Evolutionary conservation across 2,888 invertebrate genomes (phyloP).

Genomic region (Erannis defoliaria): DNA sequence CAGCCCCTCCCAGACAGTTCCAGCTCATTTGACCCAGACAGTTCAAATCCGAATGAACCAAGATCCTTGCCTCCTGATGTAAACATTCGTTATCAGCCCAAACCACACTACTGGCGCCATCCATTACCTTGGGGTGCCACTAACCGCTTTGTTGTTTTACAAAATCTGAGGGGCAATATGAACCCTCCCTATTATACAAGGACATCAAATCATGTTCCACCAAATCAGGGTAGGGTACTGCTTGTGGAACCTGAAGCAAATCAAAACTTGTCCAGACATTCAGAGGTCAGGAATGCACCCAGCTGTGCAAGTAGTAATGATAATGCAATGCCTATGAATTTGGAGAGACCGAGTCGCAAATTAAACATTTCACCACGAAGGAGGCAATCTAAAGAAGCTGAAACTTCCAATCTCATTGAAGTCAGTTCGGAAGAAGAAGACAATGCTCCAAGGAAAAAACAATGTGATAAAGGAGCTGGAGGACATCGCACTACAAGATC

Average conservation of each 20-base stretch:
- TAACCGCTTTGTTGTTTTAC: slow-evolving; percentile 57
- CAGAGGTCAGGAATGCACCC: not conserved
- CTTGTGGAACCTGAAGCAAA: slow-evolving; percentile 11
- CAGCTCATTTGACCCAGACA: slow-evolving; percentile 70
- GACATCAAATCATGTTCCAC: slow-evolving; percentile 31
- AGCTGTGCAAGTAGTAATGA: slow-evolving; percentile 3
- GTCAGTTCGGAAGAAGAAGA: slow-evolving; percentile 84
- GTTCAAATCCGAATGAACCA: slow-evolving; percentile 53
- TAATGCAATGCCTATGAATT: slow-evolving; percentile 35
- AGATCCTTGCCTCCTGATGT: slow-evolving; percentile 61
- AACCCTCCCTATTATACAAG: slow-evolving; percentile 65
- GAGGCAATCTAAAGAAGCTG: slow-evolving; percentile 74
- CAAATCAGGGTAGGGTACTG: slow-evolving; percentile 3
- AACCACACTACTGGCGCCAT: slow-evolving; percentile 69
- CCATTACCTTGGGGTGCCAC: slow-evolving; percentile 47
- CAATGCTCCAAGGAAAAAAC: slow-evolving; percentile 68
- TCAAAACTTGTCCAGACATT: slow-evolving; percentile 5
- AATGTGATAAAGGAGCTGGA: slow-evolving; percentile 58
- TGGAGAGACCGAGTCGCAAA: slow-evolving; percentile 78
- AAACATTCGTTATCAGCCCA: slow-evolving; percentile 79
- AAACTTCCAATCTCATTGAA: slow-evolving; percentile 74
- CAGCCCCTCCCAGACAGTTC: slow-evolving; percentile 81
- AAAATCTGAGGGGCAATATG: slow-evolving; percentile 64
- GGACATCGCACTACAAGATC: slow-evolving; percentile 39
- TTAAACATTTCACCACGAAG: slow-evolving; percentile 79